Base-by-base conservation (phyloP, 2,113 vertebrate genomes). In the Andinoacara biseriatus region DNA sequence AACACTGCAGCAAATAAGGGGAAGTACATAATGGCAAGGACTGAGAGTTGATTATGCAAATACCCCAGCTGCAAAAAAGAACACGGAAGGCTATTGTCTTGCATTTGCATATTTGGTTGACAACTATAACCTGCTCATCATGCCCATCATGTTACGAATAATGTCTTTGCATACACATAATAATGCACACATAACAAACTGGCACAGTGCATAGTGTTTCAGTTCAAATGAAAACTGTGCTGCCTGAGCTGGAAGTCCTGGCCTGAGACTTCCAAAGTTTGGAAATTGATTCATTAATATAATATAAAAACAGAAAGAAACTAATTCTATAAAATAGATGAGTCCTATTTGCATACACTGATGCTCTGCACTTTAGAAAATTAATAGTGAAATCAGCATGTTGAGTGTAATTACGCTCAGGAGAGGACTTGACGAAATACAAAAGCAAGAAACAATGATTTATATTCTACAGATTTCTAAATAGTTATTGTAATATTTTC, bases 1-100 rank as follows among this genome's bases (percentile, higher is more conserved):
- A 90, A 87, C 74, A 87, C 85, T 88, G 86, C 78, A 91, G 83
- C 67, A 92, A 92, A 90, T 87, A 89, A 77, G 58, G 79, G 72
- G 80, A 84, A 81, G 82, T 77, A 87, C 84, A 94, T 91, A 94
- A 94, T 92, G 49, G 89, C 77, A 76, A 82, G 86, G 87, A 85
- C 91, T 81, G 81, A 83, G 90, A 91, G 89, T 90, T 92, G 87
- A 93, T 93, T 94, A 95, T 95, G 94, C 91, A 94, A 95, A 94
- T 92, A 86, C 75, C 91, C 87, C 94, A 92, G 93, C 91, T 92
- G 93, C 91, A 90, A 91, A 91, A 78, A 81, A 83, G 83, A 93
- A 91, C 88, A 93, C 38, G 65, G 84, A 72, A 56, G 63, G 80
- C 91, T 90, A 92, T 93, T 94, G 93, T 93, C 83, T 86, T 0